These are phyloP conservation scores for Palythoa grandiflora DNA, from an alignment of 92 coral and sea anemone species.

Conservation along the genomic window DNA sequence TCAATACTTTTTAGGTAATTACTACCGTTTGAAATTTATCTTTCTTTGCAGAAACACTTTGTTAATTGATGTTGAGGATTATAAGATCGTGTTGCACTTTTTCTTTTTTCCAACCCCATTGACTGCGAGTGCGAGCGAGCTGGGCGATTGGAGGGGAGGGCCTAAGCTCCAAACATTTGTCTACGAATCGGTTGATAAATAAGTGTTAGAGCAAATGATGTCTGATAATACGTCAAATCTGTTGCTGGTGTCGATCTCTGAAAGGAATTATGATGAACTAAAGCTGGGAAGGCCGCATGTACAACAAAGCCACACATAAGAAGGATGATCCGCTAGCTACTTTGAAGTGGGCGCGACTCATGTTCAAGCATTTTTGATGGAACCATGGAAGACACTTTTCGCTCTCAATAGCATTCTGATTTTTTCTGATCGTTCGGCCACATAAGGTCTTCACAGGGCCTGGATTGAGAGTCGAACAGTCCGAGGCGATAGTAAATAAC, in stretches of 20 bases:
- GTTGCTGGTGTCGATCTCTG: slow-evolving; percentile 14
- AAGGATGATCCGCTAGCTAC: slow-evolving; percentile 17
- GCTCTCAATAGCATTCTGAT: slow-evolving; percentile 30
- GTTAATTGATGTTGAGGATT: slow-evolving; percentile 41
- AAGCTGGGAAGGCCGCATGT: slow-evolving; percentile 24
- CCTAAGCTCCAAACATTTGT: not conserved
- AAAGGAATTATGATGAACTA: slow-evolving; percentile 2
- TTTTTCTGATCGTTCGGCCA: slow-evolving; percentile 6
- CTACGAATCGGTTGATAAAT: slow-evolving; percentile 20
- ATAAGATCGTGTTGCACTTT: not conserved
- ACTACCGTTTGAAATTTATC: slow-evolving; percentile 26
- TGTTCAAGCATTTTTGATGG: slow-evolving; percentile 19
- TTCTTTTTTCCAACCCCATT: not conserved
- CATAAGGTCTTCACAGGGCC: slow-evolving; percentile 30
- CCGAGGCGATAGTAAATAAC: slow-evolving; percentile 15
- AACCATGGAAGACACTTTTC: slow-evolving; percentile 20
- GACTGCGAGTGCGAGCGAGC: not conserved
- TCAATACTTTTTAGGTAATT: no score
- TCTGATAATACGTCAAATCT: slow-evolving; percentile 1
- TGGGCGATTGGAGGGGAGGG: not conserved
- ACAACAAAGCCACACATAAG: slow-evolving; percentile 38
- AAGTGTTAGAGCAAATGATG: not conserved
- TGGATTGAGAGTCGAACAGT: slow-evolving; percentile 37
- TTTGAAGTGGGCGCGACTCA: slow-evolving; percentile 33
- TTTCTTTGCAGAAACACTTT: slow-evolving; percentile 45